Conservation (phyloP, 1,140 invertebrate genomes). For the Zaprionus ghesquierei region DNA sequence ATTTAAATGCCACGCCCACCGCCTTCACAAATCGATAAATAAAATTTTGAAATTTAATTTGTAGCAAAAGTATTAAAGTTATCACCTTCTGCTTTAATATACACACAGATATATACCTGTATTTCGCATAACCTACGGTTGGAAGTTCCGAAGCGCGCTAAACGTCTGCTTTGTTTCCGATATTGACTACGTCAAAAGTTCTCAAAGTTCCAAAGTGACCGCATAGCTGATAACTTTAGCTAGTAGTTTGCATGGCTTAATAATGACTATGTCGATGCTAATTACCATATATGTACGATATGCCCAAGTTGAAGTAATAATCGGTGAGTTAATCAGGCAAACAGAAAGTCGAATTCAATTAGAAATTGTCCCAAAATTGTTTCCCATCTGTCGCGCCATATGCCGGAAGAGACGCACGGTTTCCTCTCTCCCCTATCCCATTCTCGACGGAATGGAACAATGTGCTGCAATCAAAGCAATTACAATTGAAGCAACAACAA, state of each 20-base stretch:
- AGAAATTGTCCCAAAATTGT: conserved; percentile 21
- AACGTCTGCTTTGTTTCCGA: too few species aligned
- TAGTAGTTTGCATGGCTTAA: too few species aligned
- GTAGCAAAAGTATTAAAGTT: too few species aligned
- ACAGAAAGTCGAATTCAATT: conserved; percentile 33
- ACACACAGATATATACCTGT: too few species aligned
- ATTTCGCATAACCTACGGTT: too few species aligned
- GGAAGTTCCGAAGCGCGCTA: too few species aligned
- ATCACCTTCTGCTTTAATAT: too few species aligned
- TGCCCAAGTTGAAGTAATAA: not conserved
- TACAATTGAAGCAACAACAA: conserved; percentile 35
- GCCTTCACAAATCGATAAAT: too few species aligned
- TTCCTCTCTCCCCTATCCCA: too few species aligned
- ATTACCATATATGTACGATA: not conserved
- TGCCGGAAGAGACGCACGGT: not conserved
- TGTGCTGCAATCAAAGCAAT: conserved; percentile 56
- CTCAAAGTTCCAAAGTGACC: not conserved
- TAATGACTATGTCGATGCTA: not conserved
- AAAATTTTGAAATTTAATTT: too few species aligned
- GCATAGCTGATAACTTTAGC: not conserved
- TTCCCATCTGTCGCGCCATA: not conserved
- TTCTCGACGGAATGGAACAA: conserved; percentile 11
- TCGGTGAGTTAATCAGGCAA: not conserved
- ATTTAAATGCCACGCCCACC: too few species aligned
- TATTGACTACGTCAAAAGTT: too few species aligned